phyloP scores from a whole-genome alignment of 2,888 invertebrate genomes.

The Melieria omissa region DNA sequence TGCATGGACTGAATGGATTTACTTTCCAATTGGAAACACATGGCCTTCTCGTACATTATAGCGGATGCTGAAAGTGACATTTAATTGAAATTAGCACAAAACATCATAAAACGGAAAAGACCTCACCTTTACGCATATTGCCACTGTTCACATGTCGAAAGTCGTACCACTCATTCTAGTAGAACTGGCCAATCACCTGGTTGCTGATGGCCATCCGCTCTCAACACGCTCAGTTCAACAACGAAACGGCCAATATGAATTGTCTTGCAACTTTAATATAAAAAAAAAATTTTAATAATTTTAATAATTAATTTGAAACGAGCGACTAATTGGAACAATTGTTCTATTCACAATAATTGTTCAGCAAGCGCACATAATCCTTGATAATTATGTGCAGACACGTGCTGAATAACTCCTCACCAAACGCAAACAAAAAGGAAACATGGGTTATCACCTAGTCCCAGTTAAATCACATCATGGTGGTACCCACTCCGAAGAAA shows the following conservation, averaged over 20 bases:
- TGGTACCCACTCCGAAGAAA: neutral
- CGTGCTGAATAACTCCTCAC: constrained; percentile 85
- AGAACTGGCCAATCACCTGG: constrained; percentile 61
- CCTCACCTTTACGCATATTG: constrained; percentile 82
- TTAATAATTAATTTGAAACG: neutral
- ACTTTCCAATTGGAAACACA: constrained; percentile 75
- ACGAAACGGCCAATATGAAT: constrained; percentile 78
- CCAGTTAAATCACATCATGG: constrained; percentile 42
- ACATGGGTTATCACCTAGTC: neutral
- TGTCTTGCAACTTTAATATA: constrained; percentile 68
- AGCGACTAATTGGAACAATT: constrained; percentile 76
- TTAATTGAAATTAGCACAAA: constrained; percentile 10
- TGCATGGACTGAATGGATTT: constrained; percentile 72
- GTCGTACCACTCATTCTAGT: constrained; percentile 87
- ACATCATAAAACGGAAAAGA: neutral
- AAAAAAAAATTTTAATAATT: neutral
- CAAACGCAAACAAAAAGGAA: constrained; percentile 71
- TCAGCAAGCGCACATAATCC: constrained; percentile 81
- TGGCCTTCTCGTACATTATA: constrained; percentile 93
- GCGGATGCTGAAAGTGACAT: constrained; percentile 74
- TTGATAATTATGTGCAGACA: constrained; percentile 85
- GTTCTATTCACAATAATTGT: constrained; percentile 88
- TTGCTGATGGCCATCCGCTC: constrained; percentile 48
- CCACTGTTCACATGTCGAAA: constrained; percentile 84
- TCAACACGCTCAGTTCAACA: constrained; percentile 71